These are phyloP conservation scores for Gallinago stenura DNA, from an alignment of 2,797 vertebrate genomes.

Conservation along the genomic window DNA sequence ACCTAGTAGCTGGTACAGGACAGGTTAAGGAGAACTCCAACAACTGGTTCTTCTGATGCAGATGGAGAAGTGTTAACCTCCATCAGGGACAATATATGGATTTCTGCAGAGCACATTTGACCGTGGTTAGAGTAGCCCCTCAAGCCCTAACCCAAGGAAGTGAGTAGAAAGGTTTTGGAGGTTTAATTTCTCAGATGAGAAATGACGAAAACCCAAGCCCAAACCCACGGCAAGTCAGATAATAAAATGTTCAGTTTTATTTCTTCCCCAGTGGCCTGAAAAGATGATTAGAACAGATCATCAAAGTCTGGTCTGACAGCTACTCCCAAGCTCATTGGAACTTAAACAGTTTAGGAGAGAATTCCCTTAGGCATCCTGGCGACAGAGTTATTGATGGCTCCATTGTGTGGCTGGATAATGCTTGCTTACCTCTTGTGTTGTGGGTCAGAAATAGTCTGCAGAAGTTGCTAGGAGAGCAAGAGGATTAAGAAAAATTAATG, in stretches of 20 bases:
- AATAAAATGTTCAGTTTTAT: slow-evolving; percentile 28
- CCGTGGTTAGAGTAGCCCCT: neutral
- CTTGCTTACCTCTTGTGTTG: neutral
- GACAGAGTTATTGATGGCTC: neutral
- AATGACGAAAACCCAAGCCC: neutral
- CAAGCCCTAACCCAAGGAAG: neutral
- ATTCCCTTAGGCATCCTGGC: neutral
- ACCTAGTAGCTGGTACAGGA: neutral
- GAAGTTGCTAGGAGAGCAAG: neutral
- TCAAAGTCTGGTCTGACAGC: neutral
- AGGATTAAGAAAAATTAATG: neutral
- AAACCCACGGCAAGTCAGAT: neutral
- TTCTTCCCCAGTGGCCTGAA: slow-evolving; percentile 6
- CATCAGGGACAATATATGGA: neutral
- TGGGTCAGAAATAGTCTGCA: neutral
- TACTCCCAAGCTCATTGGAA: neutral
- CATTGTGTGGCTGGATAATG: neutral
- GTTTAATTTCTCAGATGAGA: neutral
- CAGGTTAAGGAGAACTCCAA: neutral
- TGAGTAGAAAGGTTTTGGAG: neutral
- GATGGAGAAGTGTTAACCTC: neutral
- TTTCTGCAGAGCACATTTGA: neutral
- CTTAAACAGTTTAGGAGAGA: slow-evolving; percentile 33
- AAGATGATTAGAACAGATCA: neutral
- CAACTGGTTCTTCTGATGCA: neutral